These are phyloP conservation scores for Neopelma chrysocephalum DNA, from an alignment of 2,797 vertebrate genomes.

Conservation along the genomic window DNA sequence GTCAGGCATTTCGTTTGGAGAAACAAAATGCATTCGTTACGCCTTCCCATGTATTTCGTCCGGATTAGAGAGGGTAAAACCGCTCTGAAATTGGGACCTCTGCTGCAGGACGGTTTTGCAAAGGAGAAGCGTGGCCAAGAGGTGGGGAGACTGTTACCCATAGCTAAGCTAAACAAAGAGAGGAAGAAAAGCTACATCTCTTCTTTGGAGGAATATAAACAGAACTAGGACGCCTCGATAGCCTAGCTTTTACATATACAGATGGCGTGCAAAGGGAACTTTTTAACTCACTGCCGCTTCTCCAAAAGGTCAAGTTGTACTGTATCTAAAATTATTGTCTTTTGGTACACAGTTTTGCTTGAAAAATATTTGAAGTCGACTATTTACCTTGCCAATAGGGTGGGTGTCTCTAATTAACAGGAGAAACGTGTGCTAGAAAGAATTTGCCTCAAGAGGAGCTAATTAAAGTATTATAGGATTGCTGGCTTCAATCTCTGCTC, in stretches of 20 bases:
- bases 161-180: constrained; percentile 51
- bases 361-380: background rate
- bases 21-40: constrained; percentile 63
- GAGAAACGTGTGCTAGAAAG: background rate
- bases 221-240: constrained; percentile 68
- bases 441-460: constrained; percentile 8
- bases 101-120: constrained; percentile 18
- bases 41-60: constrained; percentile 52
- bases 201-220: constrained; percentile 75
- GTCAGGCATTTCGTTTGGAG: constrained; percentile 46
- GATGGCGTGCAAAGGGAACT: constrained; percentile 55
- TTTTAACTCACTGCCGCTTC: constrained; percentile 59
- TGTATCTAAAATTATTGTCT: background rate
- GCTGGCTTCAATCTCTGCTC: background rate
- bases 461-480: constrained; percentile 43
- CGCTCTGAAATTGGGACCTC: constrained; percentile 35
- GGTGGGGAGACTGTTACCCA: constrained; percentile 17
- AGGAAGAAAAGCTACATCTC: background rate
- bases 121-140: constrained; percentile 33
- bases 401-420: constrained; percentile 28
- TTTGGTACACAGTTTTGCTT: background rate
- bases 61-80: constrained; percentile 54
- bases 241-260: constrained; percentile 66
- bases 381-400: constrained; percentile 8
- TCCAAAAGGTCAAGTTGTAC: constrained; percentile 67